Evolutionary conservation across 2,797 vertebrate genomes (phyloP).

Genomic region (Sitta carolinensis): DNA sequence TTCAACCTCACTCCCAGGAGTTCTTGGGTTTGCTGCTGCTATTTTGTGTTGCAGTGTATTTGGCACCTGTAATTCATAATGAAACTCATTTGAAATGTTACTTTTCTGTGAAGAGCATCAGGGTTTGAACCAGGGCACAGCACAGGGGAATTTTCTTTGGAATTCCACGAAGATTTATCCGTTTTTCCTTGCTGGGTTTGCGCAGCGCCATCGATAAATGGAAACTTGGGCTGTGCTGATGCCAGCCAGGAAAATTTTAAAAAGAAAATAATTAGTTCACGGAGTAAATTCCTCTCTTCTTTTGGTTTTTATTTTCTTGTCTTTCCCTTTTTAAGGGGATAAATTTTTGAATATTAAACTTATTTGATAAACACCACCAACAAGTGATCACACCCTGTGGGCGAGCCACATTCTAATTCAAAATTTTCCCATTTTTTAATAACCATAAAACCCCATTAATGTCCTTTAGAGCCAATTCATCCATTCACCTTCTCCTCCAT

Average conservation of each 20-base stretch:
- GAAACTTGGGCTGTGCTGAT: background rate
- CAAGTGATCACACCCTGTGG: background rate
- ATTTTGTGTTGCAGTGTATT: background rate
- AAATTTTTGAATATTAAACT: background rate
- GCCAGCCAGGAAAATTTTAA: background rate
- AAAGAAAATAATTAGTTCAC: too few relatives aligned
- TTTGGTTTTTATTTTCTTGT: rapidly evolving
- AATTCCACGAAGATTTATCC: background rate
- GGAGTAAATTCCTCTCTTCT: background rate
- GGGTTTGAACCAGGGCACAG: background rate
- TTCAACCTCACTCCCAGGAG: background rate
- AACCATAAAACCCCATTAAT: rapidly evolving
- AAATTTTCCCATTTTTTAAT: background rate
- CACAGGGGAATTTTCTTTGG: background rate
- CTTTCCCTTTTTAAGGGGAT: background rate
- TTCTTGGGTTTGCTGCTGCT: background rate
- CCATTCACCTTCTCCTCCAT: background rate
- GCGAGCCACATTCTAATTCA: background rate
- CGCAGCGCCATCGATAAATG: background rate
- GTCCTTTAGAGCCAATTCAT: background rate
- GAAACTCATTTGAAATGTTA: background rate
- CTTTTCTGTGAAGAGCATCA: background rate
- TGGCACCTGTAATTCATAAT: background rate
- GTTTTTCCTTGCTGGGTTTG: background rate
- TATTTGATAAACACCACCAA: background rate